Conservation (phyloP, 2,113 vertebrate species). For the Ivindomyrus marchei region DNA sequence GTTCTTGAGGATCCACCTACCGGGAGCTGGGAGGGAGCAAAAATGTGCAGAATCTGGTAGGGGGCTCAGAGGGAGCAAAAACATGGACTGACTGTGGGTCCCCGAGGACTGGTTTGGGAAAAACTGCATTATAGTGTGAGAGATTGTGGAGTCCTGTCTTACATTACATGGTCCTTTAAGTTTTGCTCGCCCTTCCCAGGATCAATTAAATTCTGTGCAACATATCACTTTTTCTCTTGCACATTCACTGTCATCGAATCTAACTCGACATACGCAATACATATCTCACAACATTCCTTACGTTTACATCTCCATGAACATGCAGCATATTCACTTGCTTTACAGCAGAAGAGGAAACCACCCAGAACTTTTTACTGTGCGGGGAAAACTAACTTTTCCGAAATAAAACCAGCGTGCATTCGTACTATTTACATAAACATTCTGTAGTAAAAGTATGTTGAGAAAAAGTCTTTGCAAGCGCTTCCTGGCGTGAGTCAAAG, state of each 20-base stretch:
- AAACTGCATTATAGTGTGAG: not conserved
- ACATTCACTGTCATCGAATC: not conserved
- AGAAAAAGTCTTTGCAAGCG: not conserved
- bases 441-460: not conserved
- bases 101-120: not conserved
- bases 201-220: not conserved
- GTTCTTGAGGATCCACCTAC: not conserved
- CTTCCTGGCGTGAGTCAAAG: not conserved
- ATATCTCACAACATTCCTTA: not conserved
- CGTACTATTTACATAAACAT: not conserved
- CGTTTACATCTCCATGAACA: not conserved
- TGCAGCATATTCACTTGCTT: not conserved
- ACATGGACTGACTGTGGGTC: not conserved
- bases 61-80: not conserved
- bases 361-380: not conserved
- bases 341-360: not conserved
- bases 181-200: not conserved
- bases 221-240: not conserved
- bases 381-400: not conserved
- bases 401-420: not conserved
- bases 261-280: not conserved
- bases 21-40: not conserved
- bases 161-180: not conserved
- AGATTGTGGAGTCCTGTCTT: not conserved
- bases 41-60: not conserved